Conservation (phyloP, 2,113 vertebrate genomes). For the Sterrhoptilus dennistouni region DNA sequence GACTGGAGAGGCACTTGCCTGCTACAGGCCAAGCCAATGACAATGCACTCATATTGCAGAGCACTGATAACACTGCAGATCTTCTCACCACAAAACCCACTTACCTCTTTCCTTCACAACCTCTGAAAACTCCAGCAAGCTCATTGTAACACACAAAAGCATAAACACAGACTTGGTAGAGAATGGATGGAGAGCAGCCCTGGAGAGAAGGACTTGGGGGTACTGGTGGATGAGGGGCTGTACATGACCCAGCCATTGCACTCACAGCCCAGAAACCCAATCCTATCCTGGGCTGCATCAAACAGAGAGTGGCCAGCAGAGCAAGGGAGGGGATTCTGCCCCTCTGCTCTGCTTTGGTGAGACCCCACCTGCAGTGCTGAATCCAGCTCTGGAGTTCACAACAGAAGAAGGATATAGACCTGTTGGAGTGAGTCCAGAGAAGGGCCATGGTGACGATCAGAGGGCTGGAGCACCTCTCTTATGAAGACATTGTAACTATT, state of each 20-base stretch:
- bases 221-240: not conserved
- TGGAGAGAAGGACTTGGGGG: rapidly evolving
- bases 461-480: not conserved
- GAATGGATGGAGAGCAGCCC: not conserved
- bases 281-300: not conserved
- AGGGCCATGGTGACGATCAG: rapidly evolving
- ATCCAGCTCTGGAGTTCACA: not conserved
- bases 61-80: not conserved
- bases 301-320: not conserved
- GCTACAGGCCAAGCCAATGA: not conserved
- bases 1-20: not conserved
- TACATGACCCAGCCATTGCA: not conserved
- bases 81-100: not conserved
- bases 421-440: not conserved
- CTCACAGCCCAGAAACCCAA: not conserved
- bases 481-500: not conserved
- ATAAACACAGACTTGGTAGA: not conserved
- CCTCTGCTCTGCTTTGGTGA: not conserved
- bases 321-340: rapidly evolving
- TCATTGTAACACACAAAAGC: not conserved
- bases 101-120: not conserved
- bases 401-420: not conserved
- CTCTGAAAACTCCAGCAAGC: not conserved
- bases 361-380: not conserved
- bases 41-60: not conserved